Conservation (phyloP, 2,797 vertebrate species). For the Lithobates pipiens region DNA sequence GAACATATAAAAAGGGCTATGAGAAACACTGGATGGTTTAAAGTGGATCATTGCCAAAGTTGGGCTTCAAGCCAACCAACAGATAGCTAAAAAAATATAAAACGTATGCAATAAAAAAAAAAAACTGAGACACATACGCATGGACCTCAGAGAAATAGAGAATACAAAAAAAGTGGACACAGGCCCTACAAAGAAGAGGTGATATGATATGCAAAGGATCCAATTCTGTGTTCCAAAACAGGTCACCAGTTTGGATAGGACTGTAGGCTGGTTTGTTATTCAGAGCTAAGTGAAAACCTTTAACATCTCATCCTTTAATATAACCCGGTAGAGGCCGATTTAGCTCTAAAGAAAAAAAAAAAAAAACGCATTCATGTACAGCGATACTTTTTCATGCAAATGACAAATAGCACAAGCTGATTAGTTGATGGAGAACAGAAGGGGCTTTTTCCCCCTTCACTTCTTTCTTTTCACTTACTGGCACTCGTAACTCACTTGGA, state of each 20-base stretch:
- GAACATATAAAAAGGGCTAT: too few relatives aligned
- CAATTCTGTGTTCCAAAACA: background rate
- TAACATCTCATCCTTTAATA: constrained; percentile 5
- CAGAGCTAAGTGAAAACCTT: background rate
- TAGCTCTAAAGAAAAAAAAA: constrained; percentile 65
- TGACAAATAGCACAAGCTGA: constrained; percentile 71
- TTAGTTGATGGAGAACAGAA: constrained; percentile 66
- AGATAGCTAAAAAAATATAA: too few relatives aligned
- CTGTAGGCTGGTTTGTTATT: background rate
- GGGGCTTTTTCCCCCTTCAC: constrained; percentile 65
- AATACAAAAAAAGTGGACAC: too few relatives aligned
- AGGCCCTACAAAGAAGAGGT: too few relatives aligned
- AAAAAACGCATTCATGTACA: constrained; percentile 64
- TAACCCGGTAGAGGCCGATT: constrained; percentile 38
- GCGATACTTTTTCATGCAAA: constrained; percentile 76
- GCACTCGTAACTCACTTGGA: constrained; percentile 71
- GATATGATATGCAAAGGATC: too few relatives aligned
- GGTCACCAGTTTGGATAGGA: background rate
- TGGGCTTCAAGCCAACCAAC: too few relatives aligned
- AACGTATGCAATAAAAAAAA: too few relatives aligned
- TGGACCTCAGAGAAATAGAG: too few relatives aligned
- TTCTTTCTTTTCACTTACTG: constrained; percentile 71
- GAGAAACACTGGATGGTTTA: too few relatives aligned
- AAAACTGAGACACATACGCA: too few relatives aligned
- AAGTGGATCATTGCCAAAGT: too few relatives aligned